Evolutionary conservation across 2,113 vertebrate genomes (phyloP).

Genomic region (Lycocorax pyrrhopterus): DNA sequence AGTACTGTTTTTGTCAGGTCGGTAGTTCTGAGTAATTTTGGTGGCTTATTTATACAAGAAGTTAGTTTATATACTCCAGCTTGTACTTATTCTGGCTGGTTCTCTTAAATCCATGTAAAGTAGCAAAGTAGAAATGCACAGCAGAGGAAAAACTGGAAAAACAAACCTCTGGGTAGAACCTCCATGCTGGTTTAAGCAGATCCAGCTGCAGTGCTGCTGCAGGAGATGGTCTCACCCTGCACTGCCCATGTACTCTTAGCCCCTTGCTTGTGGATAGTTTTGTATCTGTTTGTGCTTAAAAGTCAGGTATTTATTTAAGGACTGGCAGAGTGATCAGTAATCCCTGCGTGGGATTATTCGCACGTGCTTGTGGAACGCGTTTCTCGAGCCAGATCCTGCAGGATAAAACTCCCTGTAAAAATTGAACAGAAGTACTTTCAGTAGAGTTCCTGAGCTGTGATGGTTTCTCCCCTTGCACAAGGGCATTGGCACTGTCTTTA

Average conservation of each 20-base stretch:
- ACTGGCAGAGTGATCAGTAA: not conserved
- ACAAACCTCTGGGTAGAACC: not conserved
- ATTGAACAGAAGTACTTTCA: not conserved
- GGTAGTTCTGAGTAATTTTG: not conserved
- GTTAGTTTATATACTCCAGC: not conserved
- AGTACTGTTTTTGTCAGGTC: not conserved
- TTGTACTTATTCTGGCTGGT: not conserved
- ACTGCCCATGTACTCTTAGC: accelerated
- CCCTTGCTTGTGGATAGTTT: not conserved
- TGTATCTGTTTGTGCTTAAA: not conserved
- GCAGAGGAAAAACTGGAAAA: not conserved
- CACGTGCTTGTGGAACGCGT: accelerated
- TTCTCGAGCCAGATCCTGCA: not conserved
- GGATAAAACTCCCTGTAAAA: not conserved
- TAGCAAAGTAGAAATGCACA: not conserved
- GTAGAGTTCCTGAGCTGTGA: not conserved
- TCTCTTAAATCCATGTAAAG: not conserved
- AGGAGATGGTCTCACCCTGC: not conserved
- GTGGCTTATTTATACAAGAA: slow-evolving; percentile 4
- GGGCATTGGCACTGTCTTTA: not conserved
- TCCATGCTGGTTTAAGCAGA: not conserved
- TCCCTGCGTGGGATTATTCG: not conserved
- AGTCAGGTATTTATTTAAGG: not conserved
- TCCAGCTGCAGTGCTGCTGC: not conserved
- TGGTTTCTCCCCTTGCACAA: not conserved